Conservation (phyloP, 2,888 invertebrate genomes). For the Philhelius pedissequus region DNA sequence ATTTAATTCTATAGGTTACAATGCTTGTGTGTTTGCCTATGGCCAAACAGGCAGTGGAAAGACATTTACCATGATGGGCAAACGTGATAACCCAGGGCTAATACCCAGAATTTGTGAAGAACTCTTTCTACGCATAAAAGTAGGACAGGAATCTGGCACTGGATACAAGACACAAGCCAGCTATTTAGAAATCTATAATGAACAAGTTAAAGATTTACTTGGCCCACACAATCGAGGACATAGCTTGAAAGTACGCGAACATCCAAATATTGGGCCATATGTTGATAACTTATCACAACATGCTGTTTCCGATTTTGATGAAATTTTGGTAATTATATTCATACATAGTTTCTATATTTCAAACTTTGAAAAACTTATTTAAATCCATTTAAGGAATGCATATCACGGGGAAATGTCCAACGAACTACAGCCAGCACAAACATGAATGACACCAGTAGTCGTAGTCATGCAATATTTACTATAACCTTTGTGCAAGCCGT, state of each 20-base stretch:
- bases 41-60: slow-evolving; percentile 95
- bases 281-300: slow-evolving; percentile 93
- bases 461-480: slow-evolving; percentile 95
- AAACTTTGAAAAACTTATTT: neutral
- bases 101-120: slow-evolving; percentile 93
- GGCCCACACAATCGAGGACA: slow-evolving; percentile 82
- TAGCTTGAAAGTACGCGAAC: slow-evolving; percentile 88
- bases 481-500: slow-evolving; percentile 93
- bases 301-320: slow-evolving; percentile 90
- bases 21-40: slow-evolving; percentile 94
- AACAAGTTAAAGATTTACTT: slow-evolving; percentile 87
- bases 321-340: slow-evolving; percentile 85
- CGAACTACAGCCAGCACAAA: slow-evolving; percentile 93
- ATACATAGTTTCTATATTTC: neutral
- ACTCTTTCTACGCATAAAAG: slow-evolving; percentile 89
- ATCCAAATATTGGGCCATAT: slow-evolving; percentile 89
- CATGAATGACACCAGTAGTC: slow-evolving; percentile 95
- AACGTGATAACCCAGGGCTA: slow-evolving; percentile 87
- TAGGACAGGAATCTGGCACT: slow-evolving; percentile 89
- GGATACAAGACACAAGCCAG: slow-evolving; percentile 93
- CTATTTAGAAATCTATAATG: slow-evolving; percentile 92
- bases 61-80: slow-evolving; percentile 95
- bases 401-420: slow-evolving; percentile 88
- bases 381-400: slow-evolving; percentile 82
- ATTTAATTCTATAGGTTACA: slow-evolving; percentile 81